phyloP scores from a whole-genome alignment of 2,113 vertebrate species.

The Platichthys stellatus region DNA sequence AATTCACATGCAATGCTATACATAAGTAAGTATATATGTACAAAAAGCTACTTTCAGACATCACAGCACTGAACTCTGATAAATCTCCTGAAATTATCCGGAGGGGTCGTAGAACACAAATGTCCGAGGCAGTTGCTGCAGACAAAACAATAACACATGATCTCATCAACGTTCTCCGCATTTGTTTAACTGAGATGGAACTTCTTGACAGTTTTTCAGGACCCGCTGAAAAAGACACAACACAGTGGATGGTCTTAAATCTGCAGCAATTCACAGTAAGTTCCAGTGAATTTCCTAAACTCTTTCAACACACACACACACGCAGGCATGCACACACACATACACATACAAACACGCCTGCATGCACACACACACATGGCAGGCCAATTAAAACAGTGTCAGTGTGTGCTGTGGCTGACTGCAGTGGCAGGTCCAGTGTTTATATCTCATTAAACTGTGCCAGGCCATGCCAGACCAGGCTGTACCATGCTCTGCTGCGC shows the following conservation, averaged over 20 bases:
- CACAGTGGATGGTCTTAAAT: constrained; percentile 12
- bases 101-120: not conserved
- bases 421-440: constrained; percentile 67
- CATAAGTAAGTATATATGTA: not conserved
- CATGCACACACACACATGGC: constrained; percentile 16
- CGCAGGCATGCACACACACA: too few relatives aligned
- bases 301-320: constrained; percentile 12
- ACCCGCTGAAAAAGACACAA: not conserved
- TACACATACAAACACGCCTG: not conserved
- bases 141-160: too few relatives aligned
- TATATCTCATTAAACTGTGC: constrained; percentile 74
- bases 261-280: constrained; percentile 25
- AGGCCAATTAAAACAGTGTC: constrained; percentile 69
- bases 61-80: too few relatives aligned
- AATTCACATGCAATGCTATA: not conserved
- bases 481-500: constrained; percentile 58
- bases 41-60: too few relatives aligned
- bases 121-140: not conserved
- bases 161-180: not conserved
- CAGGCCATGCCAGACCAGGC: constrained; percentile 63
- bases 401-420: constrained; percentile 62
- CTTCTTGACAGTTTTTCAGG: not conserved
- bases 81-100: too few relatives aligned
- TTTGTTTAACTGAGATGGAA: not conserved
- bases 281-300: constrained; percentile 20